These are phyloP conservation scores for Muscicapa adusta DNA, from an alignment of 2,113 vertebrate genomes.

Conservation along the genomic window DNA sequence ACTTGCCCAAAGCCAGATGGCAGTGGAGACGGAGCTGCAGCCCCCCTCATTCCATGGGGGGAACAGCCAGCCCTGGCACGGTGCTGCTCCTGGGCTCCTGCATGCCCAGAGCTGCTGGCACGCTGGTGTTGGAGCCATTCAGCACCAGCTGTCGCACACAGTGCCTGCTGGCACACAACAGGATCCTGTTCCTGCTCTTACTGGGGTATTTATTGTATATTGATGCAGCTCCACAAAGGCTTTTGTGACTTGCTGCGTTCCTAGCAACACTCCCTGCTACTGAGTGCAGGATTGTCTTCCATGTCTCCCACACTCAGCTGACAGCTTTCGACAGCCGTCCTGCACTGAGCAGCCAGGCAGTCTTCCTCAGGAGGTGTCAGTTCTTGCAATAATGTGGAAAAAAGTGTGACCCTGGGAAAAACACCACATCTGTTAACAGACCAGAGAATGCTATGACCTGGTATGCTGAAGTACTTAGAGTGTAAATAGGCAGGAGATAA, in stretches of 20 bases:
- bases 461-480: neutral
- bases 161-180: neutral
- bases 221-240: neutral
- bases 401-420: neutral
- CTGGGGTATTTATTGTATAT: neutral
- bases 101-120: neutral
- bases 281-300: neutral
- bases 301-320: rapidly evolving
- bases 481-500: neutral
- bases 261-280: neutral
- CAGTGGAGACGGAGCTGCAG: rapidly evolving
- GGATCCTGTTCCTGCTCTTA: neutral
- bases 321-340: rapidly evolving
- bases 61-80: neutral
- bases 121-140: rapidly evolving
- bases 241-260: neutral
- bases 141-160: rapidly evolving
- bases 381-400: neutral
- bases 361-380: neutral
- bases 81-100: rapidly evolving
- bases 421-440: neutral
- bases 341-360: neutral
- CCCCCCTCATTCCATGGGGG: rapidly evolving
- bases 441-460: neutral
- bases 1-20: neutral